Evolutionary conservation across 1,140 invertebrate species (phyloP).

Genomic region (Drosophila biarmipes): DNA sequence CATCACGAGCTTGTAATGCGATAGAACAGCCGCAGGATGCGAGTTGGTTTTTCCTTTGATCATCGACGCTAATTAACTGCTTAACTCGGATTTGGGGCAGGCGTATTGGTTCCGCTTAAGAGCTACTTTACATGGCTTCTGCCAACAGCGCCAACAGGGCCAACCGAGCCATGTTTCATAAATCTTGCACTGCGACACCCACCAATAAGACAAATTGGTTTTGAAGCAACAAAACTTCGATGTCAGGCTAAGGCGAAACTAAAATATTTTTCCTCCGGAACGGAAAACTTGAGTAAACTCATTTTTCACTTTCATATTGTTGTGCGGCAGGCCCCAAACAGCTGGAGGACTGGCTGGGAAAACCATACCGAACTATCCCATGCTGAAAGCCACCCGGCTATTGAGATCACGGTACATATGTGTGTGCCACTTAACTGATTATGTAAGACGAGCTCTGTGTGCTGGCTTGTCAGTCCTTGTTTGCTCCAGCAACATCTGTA

Average conservation of each 20-base stretch:
- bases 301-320: constrained; percentile 81
- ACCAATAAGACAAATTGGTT: constrained; percentile 78
- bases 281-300: constrained; percentile 68
- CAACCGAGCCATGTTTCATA: constrained; percentile 47
- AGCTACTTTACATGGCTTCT: constrained; percentile 16
- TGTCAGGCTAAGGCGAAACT: constrained; percentile 67
- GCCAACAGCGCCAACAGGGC: background rate
- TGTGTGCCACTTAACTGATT: constrained; percentile 77
- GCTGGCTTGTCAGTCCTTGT: constrained; percentile 19
- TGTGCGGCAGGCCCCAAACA: constrained; percentile 41
- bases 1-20: constrained; percentile 20
- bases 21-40: constrained; percentile 12
- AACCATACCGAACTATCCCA: background rate
- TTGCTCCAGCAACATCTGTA: constrained; percentile 50
- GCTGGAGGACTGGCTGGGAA: background rate
- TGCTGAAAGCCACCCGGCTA: constrained; percentile 2
- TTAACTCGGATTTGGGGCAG: constrained; percentile 41
- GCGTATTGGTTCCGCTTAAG: constrained; percentile 1
- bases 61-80: constrained; percentile 38
- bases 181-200: constrained; percentile 36
- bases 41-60: constrained; percentile 29
- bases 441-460: constrained; percentile 56
- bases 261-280: constrained; percentile 53
- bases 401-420: constrained; percentile 28
- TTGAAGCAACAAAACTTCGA: constrained; percentile 58